A percentile compares a stretch with the other conserved stretches of the same genome.
phyloP scores from a whole-genome alignment of 2,113 vertebrate genomes.

The Psittacula cyanocephala region DNA sequence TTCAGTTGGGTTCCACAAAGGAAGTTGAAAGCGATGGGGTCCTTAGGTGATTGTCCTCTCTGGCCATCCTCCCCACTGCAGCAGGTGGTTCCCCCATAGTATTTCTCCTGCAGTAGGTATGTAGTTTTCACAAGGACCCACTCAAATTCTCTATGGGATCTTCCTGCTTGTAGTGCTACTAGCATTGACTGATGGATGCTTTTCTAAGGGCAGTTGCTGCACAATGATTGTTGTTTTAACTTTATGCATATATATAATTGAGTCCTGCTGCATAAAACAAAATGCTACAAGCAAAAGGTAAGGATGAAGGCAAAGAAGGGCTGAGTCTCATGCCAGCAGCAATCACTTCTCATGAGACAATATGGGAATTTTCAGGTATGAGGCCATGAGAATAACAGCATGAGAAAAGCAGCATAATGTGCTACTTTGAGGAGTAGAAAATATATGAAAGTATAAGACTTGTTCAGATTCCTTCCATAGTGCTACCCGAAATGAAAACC shows the following conservation, averaged over 20 bases:
- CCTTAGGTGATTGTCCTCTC: not conserved
- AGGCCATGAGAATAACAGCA: not conserved
- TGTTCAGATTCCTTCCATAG: not conserved
- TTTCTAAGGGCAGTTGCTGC: not conserved
- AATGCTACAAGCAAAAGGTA: not conserved
- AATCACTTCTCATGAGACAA: not conserved
- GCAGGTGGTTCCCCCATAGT: not conserved
- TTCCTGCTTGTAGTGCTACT: not conserved
- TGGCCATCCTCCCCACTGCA: not conserved
- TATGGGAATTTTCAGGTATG: not conserved
- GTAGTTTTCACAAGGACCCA: not conserved
- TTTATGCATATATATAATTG: not conserved
- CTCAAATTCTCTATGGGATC: not conserved
- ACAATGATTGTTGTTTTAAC: not conserved
- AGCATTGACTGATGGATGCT: not conserved
- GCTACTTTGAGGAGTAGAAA: not conserved
- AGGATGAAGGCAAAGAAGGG: not conserved
- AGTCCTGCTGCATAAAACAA: not conserved
- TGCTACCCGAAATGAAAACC: not conserved
- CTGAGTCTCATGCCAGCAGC: not conserved
- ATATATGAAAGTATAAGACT: not conserved
- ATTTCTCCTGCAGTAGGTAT: not conserved
- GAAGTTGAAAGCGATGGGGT: not conserved
- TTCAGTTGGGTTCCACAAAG: accelerated
- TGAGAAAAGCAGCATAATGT: not conserved